Percentiles rank a stretch among this genome's conserved stretches.
phyloP scores from a whole-genome alignment of 2,888 invertebrate species.

The Pachycephus smyrnensis region DNA sequence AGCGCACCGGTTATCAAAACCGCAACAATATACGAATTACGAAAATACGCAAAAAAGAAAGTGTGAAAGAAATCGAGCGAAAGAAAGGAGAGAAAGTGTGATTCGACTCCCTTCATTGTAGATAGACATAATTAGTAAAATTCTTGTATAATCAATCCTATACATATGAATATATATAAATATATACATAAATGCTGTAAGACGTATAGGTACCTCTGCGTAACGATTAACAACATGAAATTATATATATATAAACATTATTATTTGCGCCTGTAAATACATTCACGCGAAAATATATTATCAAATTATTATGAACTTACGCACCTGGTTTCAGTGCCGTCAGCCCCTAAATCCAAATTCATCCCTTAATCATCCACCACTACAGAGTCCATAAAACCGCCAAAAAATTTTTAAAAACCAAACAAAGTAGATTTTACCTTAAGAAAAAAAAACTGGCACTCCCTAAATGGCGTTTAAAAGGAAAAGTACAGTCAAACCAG shows the following conservation, averaged over 20 bases:
- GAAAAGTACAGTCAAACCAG: not conserved
- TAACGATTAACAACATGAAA: conserved; percentile 40
- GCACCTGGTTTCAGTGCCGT: not conserved
- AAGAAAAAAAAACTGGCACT: not conserved
- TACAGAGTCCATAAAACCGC: not conserved
- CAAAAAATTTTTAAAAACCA: not conserved
- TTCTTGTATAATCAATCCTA: conserved; percentile 59
- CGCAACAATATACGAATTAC: not conserved
- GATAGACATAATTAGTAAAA: conserved; percentile 49
- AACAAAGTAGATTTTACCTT: not conserved
- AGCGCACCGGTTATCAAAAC: not conserved
- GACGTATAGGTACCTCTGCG: conserved; percentile 48
- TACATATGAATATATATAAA: conserved; percentile 37
- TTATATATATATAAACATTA: conserved; percentile 35
- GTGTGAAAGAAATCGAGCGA: conserved; percentile 10
- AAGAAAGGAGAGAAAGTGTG: not conserved
- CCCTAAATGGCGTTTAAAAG: not conserved
- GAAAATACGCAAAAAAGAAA: conserved; percentile 8
- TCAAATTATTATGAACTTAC: conserved; percentile 62
- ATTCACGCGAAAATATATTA: conserved; percentile 66
- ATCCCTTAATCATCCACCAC: not conserved
- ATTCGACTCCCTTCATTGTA: not conserved
- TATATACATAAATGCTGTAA: conserved; percentile 47
- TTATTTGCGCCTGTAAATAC: conserved; percentile 67
- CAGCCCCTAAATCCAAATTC: not conserved